A percentile compares a stretch with the other conserved stretches of the same genome.
These are phyloP conservation scores for Catocala nupta DNA, from an alignment of 2,888 invertebrate genomes.

Conservation along the genomic window DNA sequence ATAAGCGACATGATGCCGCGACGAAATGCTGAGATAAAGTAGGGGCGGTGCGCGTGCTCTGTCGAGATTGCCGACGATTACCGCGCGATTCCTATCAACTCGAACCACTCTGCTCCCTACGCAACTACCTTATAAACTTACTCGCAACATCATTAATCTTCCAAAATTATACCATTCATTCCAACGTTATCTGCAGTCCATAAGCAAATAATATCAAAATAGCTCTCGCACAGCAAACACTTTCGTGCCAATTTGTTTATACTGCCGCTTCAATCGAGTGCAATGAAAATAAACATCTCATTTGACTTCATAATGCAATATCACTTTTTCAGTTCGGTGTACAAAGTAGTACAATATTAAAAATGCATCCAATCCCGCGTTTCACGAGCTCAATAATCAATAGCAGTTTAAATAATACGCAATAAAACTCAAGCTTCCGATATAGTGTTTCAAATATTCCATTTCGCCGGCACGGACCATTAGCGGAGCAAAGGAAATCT, in stretches of 20 bases:
- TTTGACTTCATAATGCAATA: slow-evolving; percentile 75
- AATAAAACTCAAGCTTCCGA: slow-evolving; percentile 61
- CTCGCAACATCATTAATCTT: slow-evolving; percentile 44
- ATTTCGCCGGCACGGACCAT: slow-evolving; percentile 70
- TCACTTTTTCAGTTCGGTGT: slow-evolving; percentile 60
- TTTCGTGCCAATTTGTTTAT: slow-evolving; percentile 60
- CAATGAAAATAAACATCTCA: slow-evolving; percentile 76
- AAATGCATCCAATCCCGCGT: slow-evolving; percentile 54
- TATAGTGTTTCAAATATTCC: slow-evolving; percentile 73
- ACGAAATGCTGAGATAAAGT: slow-evolving; percentile 59
- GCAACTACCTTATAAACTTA: slow-evolving; percentile 36
- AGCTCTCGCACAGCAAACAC: slow-evolving; percentile 57
- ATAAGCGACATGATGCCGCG: slow-evolving; percentile 63
- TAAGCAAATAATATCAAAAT: slow-evolving; percentile 47
- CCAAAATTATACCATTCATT: slow-evolving; percentile 39
- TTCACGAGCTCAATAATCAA: slow-evolving; percentile 62
- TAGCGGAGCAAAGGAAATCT: slow-evolving; percentile 73
- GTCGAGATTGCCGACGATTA: slow-evolving; percentile 69
- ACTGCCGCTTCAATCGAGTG: slow-evolving; percentile 64
- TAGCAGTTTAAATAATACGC: slow-evolving; percentile 70
- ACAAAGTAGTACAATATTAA: slow-evolving; percentile 61
- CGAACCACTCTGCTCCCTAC: slow-evolving; percentile 11
- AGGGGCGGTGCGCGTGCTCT: slow-evolving; percentile 66
- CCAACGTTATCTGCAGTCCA: slow-evolving; percentile 22
- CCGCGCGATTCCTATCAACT: slow-evolving; percentile 59